Evolutionary conservation across 30 jellyfish, hydroid and myxozoan genomes (phyloP).

Genomic region (Pseudorhiza aurosa): DNA sequence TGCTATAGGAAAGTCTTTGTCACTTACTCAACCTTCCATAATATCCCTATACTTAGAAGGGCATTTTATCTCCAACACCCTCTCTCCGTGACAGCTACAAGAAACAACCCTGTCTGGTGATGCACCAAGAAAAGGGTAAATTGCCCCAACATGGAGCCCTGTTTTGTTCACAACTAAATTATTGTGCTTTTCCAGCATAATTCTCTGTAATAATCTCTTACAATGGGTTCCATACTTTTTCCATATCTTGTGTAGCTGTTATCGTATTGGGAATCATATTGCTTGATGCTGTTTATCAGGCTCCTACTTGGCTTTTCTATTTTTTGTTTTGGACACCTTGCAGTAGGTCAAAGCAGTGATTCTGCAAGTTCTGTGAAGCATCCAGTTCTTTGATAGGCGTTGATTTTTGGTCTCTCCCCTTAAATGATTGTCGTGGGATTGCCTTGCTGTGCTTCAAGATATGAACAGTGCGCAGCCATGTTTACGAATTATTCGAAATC

Average conservation of each 20-base stretch:
- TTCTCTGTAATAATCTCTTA: slow-evolving; percentile 15
- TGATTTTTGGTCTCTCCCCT: slow-evolving; percentile 43
- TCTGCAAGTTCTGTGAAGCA: slow-evolving; percentile 36
- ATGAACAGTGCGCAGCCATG: no score
- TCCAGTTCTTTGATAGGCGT: slow-evolving; percentile 30
- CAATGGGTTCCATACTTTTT: slow-evolving; percentile 21
- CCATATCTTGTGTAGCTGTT: slow-evolving; percentile 46
- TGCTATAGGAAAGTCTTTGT: slow-evolving; percentile 21
- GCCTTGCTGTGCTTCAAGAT: no score
- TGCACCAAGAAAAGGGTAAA: slow-evolving; percentile 59
- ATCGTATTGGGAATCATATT: slow-evolving; percentile 2
- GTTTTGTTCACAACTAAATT: slow-evolving; percentile 1
- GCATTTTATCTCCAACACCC: slow-evolving; percentile 65
- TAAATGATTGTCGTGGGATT: no score
- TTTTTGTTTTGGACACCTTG: slow-evolving; percentile 33
- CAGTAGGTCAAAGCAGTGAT: slow-evolving; percentile 24
- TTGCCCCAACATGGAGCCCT: slow-evolving; percentile 34
- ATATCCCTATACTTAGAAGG: slow-evolving; percentile 52
- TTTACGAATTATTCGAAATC: no score
- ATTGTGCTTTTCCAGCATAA: background rate
- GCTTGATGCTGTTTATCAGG: slow-evolving; percentile 16
- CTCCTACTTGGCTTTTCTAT: slow-evolving; percentile 24
- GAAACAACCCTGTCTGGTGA: slow-evolving; percentile 64
- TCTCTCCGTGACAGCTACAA: slow-evolving; percentile 57
- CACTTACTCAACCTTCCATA: slow-evolving; percentile 39